These are phyloP conservation scores for Archips crataeganus DNA, from an alignment of 2,888 invertebrate genomes.

Conservation along the genomic window DNA sequence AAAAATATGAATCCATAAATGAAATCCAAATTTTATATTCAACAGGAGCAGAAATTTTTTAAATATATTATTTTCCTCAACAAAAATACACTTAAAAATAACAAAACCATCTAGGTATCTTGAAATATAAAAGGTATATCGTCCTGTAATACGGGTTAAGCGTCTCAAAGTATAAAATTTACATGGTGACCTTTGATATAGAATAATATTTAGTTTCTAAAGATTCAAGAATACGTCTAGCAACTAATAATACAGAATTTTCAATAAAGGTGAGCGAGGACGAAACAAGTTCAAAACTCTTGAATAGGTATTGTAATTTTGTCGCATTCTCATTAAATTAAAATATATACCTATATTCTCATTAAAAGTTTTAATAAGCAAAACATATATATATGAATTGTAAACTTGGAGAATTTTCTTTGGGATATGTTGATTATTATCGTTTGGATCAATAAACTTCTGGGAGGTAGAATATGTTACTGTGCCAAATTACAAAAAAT, in stretches of 20 bases:
- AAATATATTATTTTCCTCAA: neutral
- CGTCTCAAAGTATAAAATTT: neutral
- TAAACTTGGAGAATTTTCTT: neutral
- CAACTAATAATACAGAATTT: constrained; percentile 2
- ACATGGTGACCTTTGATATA: constrained; percentile 16
- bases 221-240: neutral
- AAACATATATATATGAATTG: neutral
- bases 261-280: neutral
- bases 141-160: neutral
- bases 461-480: too few species aligned
- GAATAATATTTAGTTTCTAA: constrained; percentile 8
- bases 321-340: constrained; percentile 1
- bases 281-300: constrained; percentile 10
- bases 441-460: neutral
- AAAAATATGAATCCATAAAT: too few species aligned
- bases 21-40: too few species aligned
- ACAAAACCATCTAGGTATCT: neutral
- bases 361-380: constrained; percentile 7
- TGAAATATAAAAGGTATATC: neutral
- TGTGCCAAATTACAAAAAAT: too few species aligned
- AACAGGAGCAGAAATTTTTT: neutral
- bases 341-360: too few species aligned
- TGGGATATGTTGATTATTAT: neutral
- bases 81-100: neutral
- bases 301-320: neutral